Base-by-base conservation (phyloP, 2,888 invertebrate genomes). In the Stenoptilia bipunctidactyla region DNA sequence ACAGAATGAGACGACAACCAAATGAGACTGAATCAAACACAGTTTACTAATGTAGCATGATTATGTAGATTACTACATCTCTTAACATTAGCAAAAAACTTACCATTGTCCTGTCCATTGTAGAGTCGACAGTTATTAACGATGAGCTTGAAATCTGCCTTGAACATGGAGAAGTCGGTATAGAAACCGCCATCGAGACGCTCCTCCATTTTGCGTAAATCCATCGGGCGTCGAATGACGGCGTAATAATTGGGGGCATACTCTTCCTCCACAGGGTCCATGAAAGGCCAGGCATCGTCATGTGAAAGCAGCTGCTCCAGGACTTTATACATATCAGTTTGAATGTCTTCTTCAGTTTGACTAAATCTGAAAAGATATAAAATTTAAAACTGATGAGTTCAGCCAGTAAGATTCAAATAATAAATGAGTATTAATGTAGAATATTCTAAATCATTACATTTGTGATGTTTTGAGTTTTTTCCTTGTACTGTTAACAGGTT, bases 281-380 rank as follows among this genome's bases (percentile, higher is more conserved):
- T 87, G 72, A 97, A 97, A 0, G 96, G 96, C 96, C 96, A 97
- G 0, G 96, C 94, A 66, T 97, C 96, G 42, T 92, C 90, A 65
- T 96, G 95, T 55, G 91, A 90, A 58, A 92, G 93, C 30, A 97
- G 88, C 57, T 91, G 89, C 64, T 95, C 93, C 42, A 97, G 82
- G 42, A 97, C 94, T 85, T 95, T 95, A 71, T 94, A 93, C 93
- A 95, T 93, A 38, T 94, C 94, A 40, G 93, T 93, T 64, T 92
- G 90, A 42, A 94, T 85, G 57, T 94, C 94, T 62, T 94, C 94
- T 51, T 93, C 92, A 36, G 89, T 90, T 77, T 91, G 91, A 55
- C 90, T 88, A 69, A 92, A 92, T 66, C 92, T 92, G 74, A 53
- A 82, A 76, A 20, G 8, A 5, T n/a, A n/a, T n/a, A n/a, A n/a